Base-by-base conservation (phyloP, 1,140 invertebrate species). In the Pseudomyrmex gracilis region DNA sequence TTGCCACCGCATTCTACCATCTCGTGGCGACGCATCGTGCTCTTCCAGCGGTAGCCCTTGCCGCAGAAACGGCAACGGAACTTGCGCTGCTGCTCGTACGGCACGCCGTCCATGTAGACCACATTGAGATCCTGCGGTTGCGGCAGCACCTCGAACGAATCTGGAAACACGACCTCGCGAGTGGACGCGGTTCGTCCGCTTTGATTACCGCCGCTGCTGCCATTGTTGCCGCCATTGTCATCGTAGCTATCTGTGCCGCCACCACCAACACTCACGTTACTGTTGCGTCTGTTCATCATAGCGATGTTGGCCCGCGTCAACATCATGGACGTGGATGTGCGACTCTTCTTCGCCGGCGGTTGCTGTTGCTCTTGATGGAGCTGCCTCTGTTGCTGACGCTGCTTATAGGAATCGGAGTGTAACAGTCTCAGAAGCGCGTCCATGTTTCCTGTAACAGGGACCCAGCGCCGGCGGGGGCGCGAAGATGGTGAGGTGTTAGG, bases 1-100 rank as follows among this genome's bases (percentile, higher is more conserved):
- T 98, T 97, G 73, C 97, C 97, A n/a, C 97, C 97, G 93, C 97
- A 98, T 93, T 98, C 97, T 83, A 98, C 97, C 92, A 96, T 97
- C 91, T 97, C 97, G 93, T 98, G 97, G 8, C 97, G 95, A 0
- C 97, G 95, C 95, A 97, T 95, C 73, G 97, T 97, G 15, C 97
- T 97, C 91, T 97, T 97, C 97, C 97, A 97, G 87, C 97, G 95
- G 91, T 97, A 97, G 34, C 96, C 95, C 91, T 97, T 97, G 58
- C 97, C 97, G 93, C 97, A 98, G 90, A 97, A 96, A 61, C 96
- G 94, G 90, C 97, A 97, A 34, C 96, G 95, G 92, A 97, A 97
- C 92, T 96, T 96, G 1, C 96, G 94, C 84, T 94, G 94, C 66
- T 96, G 95, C 87, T 97, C 96, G 88, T 96, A 93, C 0, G 93